Conservation (phyloP, 2,888 invertebrate species). For the Stegophylla sp. region DNA sequence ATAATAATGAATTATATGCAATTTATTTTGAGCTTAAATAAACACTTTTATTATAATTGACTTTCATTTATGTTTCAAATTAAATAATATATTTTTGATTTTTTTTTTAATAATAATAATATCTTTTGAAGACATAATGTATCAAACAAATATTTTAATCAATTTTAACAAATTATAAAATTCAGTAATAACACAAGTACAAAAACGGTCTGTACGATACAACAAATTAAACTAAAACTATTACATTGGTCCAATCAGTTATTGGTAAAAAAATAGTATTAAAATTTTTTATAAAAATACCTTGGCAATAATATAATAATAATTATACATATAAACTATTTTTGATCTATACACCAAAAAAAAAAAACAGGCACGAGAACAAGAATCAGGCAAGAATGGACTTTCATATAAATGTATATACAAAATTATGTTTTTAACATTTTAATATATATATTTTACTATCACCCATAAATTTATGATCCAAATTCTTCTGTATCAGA, state of each 20-base stretch:
- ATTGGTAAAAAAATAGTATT: slow-evolving; percentile 13
- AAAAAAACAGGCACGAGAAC: not conserved
- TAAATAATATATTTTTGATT: not conserved
- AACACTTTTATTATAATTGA: not conserved
- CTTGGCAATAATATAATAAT: slow-evolving; percentile 13
- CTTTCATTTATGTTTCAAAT: not conserved
- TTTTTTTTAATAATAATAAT: not conserved
- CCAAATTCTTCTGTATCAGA: slow-evolving; percentile 89
- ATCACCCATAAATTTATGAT: slow-evolving; percentile 71
- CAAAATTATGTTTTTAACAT: slow-evolving; percentile 16
- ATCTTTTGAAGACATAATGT: not conserved
- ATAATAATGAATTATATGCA: not conserved
- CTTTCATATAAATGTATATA: slow-evolving; percentile 3
- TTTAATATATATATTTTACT: slow-evolving; percentile 35
- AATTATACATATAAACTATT: slow-evolving; percentile 9
- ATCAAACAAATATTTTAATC: not conserved
- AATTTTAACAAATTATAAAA: slow-evolving; percentile 28
- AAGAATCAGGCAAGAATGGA: slow-evolving; percentile 41
- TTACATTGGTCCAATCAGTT: not conserved
- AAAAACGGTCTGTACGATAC: slow-evolving; percentile 30
- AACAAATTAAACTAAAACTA: slow-evolving; percentile 22
- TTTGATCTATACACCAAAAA: slow-evolving; percentile 47
- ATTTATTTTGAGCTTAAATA: not conserved
- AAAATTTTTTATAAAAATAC: slow-evolving; percentile 33
- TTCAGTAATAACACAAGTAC: slow-evolving; percentile 25